phyloP scores from a whole-genome alignment of 2,888 invertebrate species.

The Ichneumoninae sp. region DNA sequence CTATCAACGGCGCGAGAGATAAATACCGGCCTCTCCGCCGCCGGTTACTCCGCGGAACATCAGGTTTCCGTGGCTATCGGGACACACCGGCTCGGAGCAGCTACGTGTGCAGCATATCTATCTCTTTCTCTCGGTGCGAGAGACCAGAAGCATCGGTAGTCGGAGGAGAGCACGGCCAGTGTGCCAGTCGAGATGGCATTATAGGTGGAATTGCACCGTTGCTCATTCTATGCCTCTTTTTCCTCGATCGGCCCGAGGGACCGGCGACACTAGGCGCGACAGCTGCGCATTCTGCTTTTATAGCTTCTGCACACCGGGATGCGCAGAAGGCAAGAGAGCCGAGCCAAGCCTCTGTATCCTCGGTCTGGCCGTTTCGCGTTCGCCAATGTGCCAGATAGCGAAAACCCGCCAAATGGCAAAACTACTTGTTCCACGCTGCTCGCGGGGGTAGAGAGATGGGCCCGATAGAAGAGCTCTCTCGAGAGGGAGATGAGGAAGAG shows the following conservation, averaged over 20 bases:
- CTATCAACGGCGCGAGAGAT: constrained; percentile 63
- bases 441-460: constrained; percentile 3
- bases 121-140: background rate
- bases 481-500: constrained; percentile 14
- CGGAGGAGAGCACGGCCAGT: background rate
- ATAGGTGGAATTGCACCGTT: constrained; percentile 42
- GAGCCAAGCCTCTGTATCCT: constrained; percentile 8
- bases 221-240: constrained; percentile 29
- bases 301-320: constrained; percentile 16
- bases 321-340: background rate
- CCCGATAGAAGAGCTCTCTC: background rate
- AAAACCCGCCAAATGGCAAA: constrained; percentile 48
- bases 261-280: constrained; percentile 54
- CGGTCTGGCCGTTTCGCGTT: background rate
- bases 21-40: constrained; percentile 48
- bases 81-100: constrained; percentile 16
- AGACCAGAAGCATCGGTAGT: background rate
- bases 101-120: constrained; percentile 27
- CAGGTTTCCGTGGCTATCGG: constrained; percentile 58
- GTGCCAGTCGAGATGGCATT: constrained; percentile 18
- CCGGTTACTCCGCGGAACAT: constrained; percentile 51
- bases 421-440: constrained; percentile 49
- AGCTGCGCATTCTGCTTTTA: constrained; percentile 51
- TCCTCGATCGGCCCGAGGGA: constrained; percentile 56
- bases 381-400: constrained; percentile 21